Evolutionary conservation across 2,888 invertebrate genomes (phyloP).

Genomic region (Coenonympha arcania): DNA sequence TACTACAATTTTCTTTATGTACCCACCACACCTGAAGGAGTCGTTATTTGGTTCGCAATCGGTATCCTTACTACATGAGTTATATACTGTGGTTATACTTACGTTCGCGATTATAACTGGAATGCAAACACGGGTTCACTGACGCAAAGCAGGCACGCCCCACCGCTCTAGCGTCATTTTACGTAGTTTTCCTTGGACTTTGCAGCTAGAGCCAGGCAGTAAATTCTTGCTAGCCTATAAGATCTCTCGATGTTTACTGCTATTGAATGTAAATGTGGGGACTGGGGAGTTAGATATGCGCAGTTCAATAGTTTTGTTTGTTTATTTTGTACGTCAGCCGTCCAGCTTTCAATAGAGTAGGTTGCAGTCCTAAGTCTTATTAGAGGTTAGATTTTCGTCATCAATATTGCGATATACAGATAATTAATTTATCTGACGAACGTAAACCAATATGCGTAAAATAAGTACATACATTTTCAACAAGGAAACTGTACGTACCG

Average conservation of each 20-base stretch:
- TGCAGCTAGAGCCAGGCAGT: conserved; percentile 10
- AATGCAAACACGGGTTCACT: neutral
- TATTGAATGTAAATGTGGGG: neutral
- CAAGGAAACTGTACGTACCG: no score
- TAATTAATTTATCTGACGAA: no score
- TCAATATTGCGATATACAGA: no score
- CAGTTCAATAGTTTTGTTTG: neutral
- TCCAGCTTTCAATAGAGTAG: no score
- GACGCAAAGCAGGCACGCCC: neutral
- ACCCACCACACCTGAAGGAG: no score
- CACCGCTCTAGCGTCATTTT: neutral
- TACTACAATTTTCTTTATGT: no score
- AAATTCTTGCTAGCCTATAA: neutral
- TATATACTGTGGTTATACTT: no score
- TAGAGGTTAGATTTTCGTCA: no score
- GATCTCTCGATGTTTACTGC: conserved; percentile 1
- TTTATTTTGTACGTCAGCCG: neutral
- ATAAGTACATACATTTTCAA: no score
- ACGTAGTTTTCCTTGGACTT: conserved; percentile 33
- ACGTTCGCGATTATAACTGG: neutral
- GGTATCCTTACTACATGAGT: neutral
- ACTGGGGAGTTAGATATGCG: neutral
- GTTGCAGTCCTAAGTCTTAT: no score
- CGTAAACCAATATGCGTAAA: no score
- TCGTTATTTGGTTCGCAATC: no score